A percentile compares a stretch with the other conserved stretches of the same genome.
These are phyloP conservation scores for Erethizon dorsatum DNA, from an alignment of 2,797 vertebrate genomes.

Conservation along the genomic window DNA sequence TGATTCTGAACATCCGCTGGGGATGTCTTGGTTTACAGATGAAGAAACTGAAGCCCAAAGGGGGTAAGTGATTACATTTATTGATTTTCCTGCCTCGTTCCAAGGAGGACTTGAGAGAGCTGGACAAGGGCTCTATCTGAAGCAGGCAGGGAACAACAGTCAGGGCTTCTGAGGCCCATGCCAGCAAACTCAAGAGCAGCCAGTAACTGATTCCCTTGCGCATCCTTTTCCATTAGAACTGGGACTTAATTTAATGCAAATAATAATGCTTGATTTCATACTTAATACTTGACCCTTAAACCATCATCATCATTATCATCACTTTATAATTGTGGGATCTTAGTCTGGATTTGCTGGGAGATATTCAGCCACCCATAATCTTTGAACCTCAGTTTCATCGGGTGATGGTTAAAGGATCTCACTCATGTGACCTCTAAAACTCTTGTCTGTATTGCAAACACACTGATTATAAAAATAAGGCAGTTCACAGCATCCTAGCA, in stretches of 20 bases:
- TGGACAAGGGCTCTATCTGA: background rate
- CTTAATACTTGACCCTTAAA: background rate
- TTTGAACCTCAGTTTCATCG: background rate
- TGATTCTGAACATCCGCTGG: background rate
- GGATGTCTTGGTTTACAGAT: background rate
- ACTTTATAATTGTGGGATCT: background rate
- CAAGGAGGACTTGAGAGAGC: background rate
- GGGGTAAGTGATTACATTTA: background rate
- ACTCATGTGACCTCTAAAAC: background rate
- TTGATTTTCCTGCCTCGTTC: background rate
- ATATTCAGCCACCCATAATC: background rate
- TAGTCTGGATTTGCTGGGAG: background rate
- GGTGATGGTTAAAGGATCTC: background rate
- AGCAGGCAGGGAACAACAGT: background rate
- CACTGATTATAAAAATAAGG: constrained; percentile 34
- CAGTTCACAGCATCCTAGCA: background rate
- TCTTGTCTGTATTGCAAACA: background rate
- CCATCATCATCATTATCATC: background rate
- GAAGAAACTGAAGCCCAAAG: background rate
- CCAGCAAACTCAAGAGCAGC: background rate
- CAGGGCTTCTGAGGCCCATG: background rate
- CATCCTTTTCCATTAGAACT: background rate
- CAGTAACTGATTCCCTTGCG: rapidly evolving
- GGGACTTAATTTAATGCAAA: background rate
- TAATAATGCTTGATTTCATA: background rate